Evolutionary conservation across 1,140 invertebrate species (phyloP).

Genomic region (Anastrepha obliqua): DNA sequence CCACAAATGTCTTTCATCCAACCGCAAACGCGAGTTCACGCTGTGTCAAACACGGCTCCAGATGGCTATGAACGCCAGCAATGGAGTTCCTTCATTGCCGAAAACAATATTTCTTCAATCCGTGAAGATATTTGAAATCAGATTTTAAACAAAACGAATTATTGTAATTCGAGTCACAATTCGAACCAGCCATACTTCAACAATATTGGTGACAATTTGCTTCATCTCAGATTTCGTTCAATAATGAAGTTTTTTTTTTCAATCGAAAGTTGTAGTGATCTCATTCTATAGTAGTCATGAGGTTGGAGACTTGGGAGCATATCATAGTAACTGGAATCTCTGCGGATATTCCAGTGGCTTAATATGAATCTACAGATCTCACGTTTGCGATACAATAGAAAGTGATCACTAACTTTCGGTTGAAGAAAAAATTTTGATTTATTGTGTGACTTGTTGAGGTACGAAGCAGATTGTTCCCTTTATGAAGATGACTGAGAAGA

Average conservation of each 20-base stretch:
- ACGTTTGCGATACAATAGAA: neutral
- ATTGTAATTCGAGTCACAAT: slow-evolving; percentile 2
- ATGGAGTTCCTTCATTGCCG: neutral
- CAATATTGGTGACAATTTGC: neutral
- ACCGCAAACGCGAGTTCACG: neutral
- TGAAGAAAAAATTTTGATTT: slow-evolving; percentile 3
- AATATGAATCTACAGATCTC: neutral
- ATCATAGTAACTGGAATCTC: neutral
- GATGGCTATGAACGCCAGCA: slow-evolving; percentile 46
- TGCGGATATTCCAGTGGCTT: neutral
- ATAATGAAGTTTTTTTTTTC: slow-evolving; percentile 3
- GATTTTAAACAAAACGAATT: neutral
- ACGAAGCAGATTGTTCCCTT: neutral
- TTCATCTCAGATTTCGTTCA: neutral
- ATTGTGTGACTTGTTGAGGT: neutral
- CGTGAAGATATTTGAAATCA: neutral
- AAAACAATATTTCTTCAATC: neutral
- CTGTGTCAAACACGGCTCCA: slow-evolving; percentile 17
- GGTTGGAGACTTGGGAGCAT: neutral
- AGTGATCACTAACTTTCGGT: neutral
- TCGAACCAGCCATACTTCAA: slow-evolving; percentile 4
- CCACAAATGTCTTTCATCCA: neutral
- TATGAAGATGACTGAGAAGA: neutral
- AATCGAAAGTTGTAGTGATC: neutral
- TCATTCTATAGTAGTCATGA: neutral